Evolutionary conservation across 2,113 vertebrate species (phyloP).

Genomic region (Macquaria australasica): DNA sequence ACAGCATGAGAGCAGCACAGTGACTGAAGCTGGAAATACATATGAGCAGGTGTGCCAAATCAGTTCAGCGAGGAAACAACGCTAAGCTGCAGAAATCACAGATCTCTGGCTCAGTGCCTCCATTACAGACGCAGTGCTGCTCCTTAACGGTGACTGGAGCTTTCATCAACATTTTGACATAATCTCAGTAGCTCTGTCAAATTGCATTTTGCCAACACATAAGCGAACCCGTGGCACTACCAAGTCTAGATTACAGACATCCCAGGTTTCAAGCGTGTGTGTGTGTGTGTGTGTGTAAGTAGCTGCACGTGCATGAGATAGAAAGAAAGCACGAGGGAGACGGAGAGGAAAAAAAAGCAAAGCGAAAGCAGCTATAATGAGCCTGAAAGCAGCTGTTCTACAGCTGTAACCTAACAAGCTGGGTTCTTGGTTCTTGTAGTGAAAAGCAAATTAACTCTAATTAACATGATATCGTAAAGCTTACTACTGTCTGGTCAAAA

Average conservation of each 20-base stretch:
- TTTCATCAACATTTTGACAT: constrained; percentile 71
- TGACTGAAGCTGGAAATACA: constrained; percentile 47
- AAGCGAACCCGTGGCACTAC: constrained; percentile 7
- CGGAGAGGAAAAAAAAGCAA: background rate
- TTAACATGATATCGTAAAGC: constrained; percentile 49
- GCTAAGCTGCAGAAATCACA: constrained; percentile 57
- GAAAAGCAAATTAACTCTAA: constrained; percentile 59
- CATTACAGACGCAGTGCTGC: constrained; percentile 5
- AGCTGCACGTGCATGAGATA: background rate
- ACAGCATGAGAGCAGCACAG: constrained; percentile 43
- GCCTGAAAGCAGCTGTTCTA: constrained; percentile 68
- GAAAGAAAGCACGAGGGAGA: constrained; percentile 14
- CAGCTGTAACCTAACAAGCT: constrained; percentile 63
- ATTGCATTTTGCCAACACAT: constrained; percentile 45
- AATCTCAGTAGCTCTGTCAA: constrained; percentile 61
- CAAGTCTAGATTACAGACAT: constrained; percentile 30
- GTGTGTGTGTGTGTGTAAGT: background rate
- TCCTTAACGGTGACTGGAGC: constrained; percentile 46
- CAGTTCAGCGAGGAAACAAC: constrained; percentile 45
- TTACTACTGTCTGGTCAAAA: constrained; percentile 20
- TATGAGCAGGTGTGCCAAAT: constrained; percentile 72
- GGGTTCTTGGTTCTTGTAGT: constrained; percentile 38
- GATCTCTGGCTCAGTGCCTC: constrained; percentile 45
- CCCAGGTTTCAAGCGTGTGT: constrained; percentile 18
- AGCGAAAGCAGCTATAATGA: constrained; percentile 46